Base-by-base conservation (phyloP, 2,888 invertebrate genomes). In the Plebejus melissa region DNA sequence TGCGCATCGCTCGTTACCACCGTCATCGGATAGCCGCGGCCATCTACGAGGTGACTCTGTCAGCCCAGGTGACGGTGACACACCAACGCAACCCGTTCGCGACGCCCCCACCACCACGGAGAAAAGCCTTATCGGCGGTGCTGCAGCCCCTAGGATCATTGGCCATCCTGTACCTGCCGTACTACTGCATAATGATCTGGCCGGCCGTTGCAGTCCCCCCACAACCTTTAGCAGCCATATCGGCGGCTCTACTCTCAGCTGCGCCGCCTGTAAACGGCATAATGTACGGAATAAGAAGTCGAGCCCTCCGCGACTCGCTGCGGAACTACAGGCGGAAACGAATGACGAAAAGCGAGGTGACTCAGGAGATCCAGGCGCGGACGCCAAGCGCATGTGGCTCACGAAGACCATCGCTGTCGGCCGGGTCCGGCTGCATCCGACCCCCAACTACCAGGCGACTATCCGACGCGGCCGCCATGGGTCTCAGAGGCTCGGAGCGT, bases 21-120 rank as follows among this genome's bases (percentile, higher is more conserved):
- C 94, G 97, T 6, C 97, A 97, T 85, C 94, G 97, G 77, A 97
- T 97, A 80, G 97, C 97, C 46, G 96, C 97, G 71, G 97, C 97
- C 38, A 97, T 97, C 80, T 97, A 96, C 89, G 97, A 97, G 92
- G 97, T 97, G 69, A 97, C 97, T 0, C 87, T 97, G 75, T 96
- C 97, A 9, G 97, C 97, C 0, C 97, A 97, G 90, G 97, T 97
- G 79, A 96, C 97, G 74, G 96, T 97, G 81, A 97, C 97, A 0
- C 97, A 97, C 83, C 97, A 97, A 85, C 93, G 96, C 79, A 97
- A 97, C 83, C 97, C 97, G 9, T 96, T 97, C 85, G 95, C 96
- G 79, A 94, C 96, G 71, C 96, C 96, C 46, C 95, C 95, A 1
- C 95, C 95, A 1, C 95, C 96, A 0, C 94, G 95, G 16, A 91